Conservation (phyloP, 2,888 invertebrate genomes). For the Thymelicus lineola region DNA sequence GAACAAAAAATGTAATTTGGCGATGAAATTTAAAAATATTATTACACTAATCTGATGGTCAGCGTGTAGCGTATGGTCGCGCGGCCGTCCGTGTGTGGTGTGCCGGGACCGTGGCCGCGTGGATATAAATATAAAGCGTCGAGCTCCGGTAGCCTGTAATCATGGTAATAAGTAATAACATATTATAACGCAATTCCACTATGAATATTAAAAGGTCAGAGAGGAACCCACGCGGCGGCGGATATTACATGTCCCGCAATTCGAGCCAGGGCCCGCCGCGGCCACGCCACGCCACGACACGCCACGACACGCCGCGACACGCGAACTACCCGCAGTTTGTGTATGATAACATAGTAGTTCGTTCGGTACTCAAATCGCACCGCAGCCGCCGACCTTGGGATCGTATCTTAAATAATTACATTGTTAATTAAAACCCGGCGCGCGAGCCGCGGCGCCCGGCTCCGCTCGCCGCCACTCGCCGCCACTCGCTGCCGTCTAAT, state of each 20-base stretch:
- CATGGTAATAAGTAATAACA: conserved; percentile 30
- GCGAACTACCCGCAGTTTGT: background rate
- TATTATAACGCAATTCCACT: conserved; percentile 16
- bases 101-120: too few relatives aligned
- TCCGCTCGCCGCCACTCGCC: background rate
- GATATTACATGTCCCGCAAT: conserved; percentile 35
- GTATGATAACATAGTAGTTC: background rate
- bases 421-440: background rate
- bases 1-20: too few relatives aligned
- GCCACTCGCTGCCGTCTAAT: background rate
- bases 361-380: background rate
- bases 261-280: conserved; percentile 19
- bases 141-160: conserved; percentile 20
- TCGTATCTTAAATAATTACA: background rate
- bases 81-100: too few relatives aligned
- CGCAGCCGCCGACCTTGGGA: conserved; percentile 15
- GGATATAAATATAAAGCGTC: too few relatives aligned
- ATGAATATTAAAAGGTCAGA: conserved; percentile 35
- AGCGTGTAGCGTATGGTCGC: too few relatives aligned
- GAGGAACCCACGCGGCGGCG: conserved; percentile 33
- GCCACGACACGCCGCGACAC: background rate
- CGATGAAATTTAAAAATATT: too few relatives aligned
- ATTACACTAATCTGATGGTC: too few relatives aligned
- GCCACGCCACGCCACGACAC: background rate
- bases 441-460: background rate